These are phyloP conservation scores for Xyrichtys novacula DNA, from an alignment of 2,797 vertebrate species.

Conservation along the genomic window DNA sequence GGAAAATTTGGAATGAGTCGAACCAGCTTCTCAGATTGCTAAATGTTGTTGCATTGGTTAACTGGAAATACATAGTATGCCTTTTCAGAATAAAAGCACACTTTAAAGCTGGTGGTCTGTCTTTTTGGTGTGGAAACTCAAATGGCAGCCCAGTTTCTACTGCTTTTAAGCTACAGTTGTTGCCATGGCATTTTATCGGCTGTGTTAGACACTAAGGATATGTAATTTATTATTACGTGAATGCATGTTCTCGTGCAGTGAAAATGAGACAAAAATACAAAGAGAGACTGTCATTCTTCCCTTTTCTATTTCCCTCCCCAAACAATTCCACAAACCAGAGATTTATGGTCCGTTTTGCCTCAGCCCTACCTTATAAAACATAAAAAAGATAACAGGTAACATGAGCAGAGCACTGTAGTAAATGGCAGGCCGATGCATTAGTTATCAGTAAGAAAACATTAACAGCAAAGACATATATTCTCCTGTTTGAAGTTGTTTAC, in stretches of 20 bases:
- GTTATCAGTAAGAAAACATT: constrained; percentile 83
- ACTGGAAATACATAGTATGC: constrained; percentile 60
- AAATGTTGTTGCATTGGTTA: constrained; percentile 48
- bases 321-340: constrained; percentile 59
- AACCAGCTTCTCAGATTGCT: constrained; percentile 51
- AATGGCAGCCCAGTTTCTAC: constrained; percentile 61
- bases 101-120: constrained; percentile 80
- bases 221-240: constrained; percentile 64
- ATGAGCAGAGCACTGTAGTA: constrained; percentile 79
- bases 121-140: constrained; percentile 74
- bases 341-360: constrained; percentile 75
- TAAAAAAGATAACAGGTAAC: constrained; percentile 77
- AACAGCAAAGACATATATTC: constrained; percentile 78
- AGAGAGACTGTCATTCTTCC: constrained; percentile 46
- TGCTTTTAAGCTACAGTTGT: constrained; percentile 67
- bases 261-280: constrained; percentile 60
- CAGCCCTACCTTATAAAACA: constrained; percentile 75
- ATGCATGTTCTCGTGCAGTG: constrained; percentile 74
- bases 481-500: constrained; percentile 80
- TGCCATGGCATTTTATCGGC: constrained; percentile 64
- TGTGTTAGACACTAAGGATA: constrained; percentile 71
- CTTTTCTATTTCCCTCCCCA: constrained; percentile 33
- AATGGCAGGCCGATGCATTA: constrained; percentile 82
- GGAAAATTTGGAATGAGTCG: constrained; percentile 61
- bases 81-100: constrained; percentile 67